Percentiles rank a stretch among this genome's conserved stretches.
Conservation (phyloP, 2,113 vertebrate genomes). For the Otocyon megalotis region DNA sequence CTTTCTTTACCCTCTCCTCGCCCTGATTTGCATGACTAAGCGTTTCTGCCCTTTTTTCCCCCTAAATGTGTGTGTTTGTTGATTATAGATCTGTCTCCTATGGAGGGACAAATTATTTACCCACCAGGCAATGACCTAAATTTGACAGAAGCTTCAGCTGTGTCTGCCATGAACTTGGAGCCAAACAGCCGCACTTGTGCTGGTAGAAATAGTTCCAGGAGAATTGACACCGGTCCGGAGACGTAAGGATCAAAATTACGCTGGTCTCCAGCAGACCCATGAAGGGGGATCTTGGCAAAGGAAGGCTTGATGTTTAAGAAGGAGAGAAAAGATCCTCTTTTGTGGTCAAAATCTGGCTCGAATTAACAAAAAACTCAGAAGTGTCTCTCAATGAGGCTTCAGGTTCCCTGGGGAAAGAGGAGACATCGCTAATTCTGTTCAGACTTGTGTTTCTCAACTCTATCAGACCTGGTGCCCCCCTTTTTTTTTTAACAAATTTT, state of each 20-base stretch:
- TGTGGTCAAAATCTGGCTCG: not conserved
- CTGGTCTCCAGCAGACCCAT: constrained; percentile 46
- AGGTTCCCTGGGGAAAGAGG: constrained; percentile 11
- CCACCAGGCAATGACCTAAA: constrained; percentile 77
- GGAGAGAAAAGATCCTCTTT: not conserved
- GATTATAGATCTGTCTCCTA: constrained; percentile 85
- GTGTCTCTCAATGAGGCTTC: not conserved
- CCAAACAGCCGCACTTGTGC: not conserved
- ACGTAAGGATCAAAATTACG: constrained; percentile 56
- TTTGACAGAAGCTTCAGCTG: constrained; percentile 77
- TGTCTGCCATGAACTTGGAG: constrained; percentile 48
- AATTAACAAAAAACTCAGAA: constrained; percentile 15
- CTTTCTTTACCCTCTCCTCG: constrained; percentile 76
- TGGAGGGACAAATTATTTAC: constrained; percentile 86
- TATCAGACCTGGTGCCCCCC: too few species aligned
- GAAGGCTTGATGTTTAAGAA: not conserved
- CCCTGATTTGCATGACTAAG: constrained; percentile 88
- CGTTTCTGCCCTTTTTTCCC: constrained; percentile 76
- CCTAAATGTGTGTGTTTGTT: constrained; percentile 72
- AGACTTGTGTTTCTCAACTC: not conserved
- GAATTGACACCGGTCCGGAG: not conserved
- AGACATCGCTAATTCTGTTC: not conserved
- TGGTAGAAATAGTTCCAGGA: constrained; percentile 17
- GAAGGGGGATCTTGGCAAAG: constrained; percentile 72
- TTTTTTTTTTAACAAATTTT: not conserved